Evolutionary conservation across 2,113 vertebrate genomes (phyloP), one percentile per base, ranked within the genome.

Genomic region (Heliornis fulica): DNA sequence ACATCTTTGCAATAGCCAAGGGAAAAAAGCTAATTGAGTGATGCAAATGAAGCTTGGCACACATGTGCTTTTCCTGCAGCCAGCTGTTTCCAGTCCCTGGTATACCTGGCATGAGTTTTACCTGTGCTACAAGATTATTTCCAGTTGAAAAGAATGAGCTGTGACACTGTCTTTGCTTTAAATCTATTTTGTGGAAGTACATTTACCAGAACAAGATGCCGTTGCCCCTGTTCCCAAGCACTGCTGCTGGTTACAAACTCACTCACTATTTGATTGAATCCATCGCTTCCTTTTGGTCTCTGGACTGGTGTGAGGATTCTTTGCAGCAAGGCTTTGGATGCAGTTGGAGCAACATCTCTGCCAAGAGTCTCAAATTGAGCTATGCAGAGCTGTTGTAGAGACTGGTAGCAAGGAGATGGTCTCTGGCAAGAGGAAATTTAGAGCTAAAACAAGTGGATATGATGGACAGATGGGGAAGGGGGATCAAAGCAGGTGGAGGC

Each of bases 1-100:
- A 28, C 18, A 48, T 94, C 82, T 84, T 19, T 72, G 63, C 61
- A 51, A 31, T 4, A 87, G 90, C 85, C 4, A 1, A 38, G 69
- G 88, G 70, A 92, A 85, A 92, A 92, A 85, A 92, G 76, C 60
- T 93, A 85, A 87, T 71, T 76, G 83, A 93, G 56, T 91, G 95
- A 92, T 83, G 90, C 77, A 93, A 88, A 95, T 95, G 84, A 76
- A 85, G 41, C 48, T 94, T 97, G 97, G 93, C 96, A 87, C 31
- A 74, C 48, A 3, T 11, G 51, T 77, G 69, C 69, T 56, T 48
- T 70, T 92, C 87, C 54, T 82, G 54, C 69, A 92, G 87, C 89
- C 94, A 91, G 93, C 90, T 94, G 87, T 83, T 96, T 74, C 80
- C 70, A 92, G 90, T 70, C 85, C 88, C 68, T 3, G 13, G 56